Percentiles rank a stretch among this genome's conserved stretches.
Evolutionary conservation across 2,888 invertebrate species (phyloP).

Genomic region (Cyaniris semiargus): DNA sequence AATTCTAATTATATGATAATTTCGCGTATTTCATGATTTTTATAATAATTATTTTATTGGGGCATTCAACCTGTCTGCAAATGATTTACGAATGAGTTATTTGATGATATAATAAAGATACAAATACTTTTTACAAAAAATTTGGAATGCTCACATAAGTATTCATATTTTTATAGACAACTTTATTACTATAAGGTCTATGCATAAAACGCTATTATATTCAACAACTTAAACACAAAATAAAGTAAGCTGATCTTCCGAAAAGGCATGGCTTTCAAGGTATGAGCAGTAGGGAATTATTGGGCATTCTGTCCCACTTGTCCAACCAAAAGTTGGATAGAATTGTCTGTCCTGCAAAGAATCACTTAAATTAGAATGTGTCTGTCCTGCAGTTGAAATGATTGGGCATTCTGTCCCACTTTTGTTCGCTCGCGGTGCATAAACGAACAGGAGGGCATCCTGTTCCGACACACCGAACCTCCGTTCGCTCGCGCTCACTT

Average conservation of each 20-base stretch:
- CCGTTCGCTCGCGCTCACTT: too few species aligned
- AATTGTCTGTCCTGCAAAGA: too few species aligned
- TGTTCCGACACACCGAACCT: too few species aligned
- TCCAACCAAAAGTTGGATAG: too few species aligned
- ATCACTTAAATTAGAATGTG: too few species aligned
- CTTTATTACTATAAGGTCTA: not conserved
- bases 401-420: too few species aligned
- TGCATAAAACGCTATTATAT: not conserved
- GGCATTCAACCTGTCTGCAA: not conserved
- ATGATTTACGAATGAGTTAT: not conserved
- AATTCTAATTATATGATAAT: not conserved
- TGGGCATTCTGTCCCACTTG: too few species aligned
- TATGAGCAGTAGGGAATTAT: too few species aligned
- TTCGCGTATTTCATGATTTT: not conserved
- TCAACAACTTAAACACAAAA: not conserved
- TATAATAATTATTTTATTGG: not conserved
- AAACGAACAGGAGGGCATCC: too few species aligned
- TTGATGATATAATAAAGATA: conserved; percentile 13
- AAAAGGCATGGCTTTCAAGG: not conserved
- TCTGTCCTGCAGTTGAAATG: too few species aligned
- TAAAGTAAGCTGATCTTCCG: not conserved
- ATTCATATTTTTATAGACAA: conserved; percentile 17
- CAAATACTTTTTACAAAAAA: conserved; percentile 17
- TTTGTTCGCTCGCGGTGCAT: too few species aligned
- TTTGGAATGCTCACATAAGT: conserved; percentile 19